A percentile compares a stretch with the other conserved stretches of the same genome.
phyloP scores from a whole-genome alignment of 1,140 invertebrate species.

The Drosophila sturtevanti region DNA sequence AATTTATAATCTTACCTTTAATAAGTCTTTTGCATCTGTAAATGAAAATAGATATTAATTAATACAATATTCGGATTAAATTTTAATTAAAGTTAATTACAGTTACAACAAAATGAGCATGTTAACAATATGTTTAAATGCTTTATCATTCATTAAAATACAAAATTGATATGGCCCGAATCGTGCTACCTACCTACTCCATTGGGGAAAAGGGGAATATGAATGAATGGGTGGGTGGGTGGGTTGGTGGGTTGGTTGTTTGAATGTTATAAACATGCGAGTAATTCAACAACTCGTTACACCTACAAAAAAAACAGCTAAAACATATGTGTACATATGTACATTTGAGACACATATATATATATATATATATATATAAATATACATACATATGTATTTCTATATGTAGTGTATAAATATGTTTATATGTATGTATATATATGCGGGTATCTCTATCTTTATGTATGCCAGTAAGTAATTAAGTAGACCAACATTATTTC shows the following conservation, averaged over 20 bases:
- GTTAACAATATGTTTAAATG: constrained; percentile 65
- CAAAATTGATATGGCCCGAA: constrained; percentile 28
- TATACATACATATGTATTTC: constrained; percentile 4
- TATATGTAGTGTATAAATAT: background rate
- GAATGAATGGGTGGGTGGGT: background rate
- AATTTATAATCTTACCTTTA: background rate
- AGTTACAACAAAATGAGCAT: constrained; percentile 53
- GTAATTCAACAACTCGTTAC: constrained; percentile 15
- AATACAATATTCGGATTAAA: constrained; percentile 47
- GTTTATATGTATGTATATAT: constrained; percentile 11
- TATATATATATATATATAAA: constrained; percentile 1
- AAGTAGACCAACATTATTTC: constrained; percentile 46
- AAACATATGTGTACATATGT: background rate
- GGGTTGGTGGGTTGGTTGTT: background rate
- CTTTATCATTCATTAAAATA: constrained; percentile 41
- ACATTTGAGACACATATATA: background rate
- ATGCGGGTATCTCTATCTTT: constrained; percentile 12
- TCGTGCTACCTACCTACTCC: background rate
- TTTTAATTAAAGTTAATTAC: constrained; percentile 57
- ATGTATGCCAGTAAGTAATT: constrained; percentile 24
- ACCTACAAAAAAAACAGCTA: background rate
- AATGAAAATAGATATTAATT: background rate
- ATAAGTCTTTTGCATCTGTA: background rate
- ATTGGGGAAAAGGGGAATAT: background rate
- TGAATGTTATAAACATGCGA: constrained; percentile 1